phyloP scores from a whole-genome alignment of 2,113 vertebrate genomes.

The Ptilonorhynchus violaceus region DNA sequence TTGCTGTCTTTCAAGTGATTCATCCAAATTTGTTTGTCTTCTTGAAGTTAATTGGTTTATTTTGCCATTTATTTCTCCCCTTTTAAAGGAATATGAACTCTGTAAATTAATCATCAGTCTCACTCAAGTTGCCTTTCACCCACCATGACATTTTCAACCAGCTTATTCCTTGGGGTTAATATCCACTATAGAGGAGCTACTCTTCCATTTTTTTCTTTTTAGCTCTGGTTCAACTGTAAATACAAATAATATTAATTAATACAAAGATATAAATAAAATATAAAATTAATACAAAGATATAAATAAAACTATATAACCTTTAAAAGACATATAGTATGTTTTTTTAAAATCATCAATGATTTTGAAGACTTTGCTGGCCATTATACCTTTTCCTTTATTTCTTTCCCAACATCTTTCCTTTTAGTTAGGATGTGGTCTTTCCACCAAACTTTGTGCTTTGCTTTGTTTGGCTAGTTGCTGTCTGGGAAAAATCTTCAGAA shows the following conservation, averaged over 20 bases:
- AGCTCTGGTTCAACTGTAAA: neutral
- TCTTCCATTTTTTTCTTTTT: neutral
- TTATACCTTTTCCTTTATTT: neutral
- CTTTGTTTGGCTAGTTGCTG: neutral
- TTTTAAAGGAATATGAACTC: neutral
- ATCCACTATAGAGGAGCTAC: neutral
- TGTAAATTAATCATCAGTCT: neutral
- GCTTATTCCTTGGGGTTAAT: neutral
- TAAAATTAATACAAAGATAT: no score
- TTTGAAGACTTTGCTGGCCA: neutral
- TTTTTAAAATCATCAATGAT: neutral
- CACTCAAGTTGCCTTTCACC: neutral
- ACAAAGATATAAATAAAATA: no score
- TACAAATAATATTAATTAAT: no score
- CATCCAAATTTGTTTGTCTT: neutral
- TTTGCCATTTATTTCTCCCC: neutral
- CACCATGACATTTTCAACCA: neutral
- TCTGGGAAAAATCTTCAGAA: neutral
- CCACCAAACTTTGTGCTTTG: neutral
- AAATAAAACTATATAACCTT: neutral
- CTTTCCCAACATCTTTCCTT: neutral
- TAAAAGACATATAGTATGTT: neutral
- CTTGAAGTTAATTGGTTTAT: neutral
- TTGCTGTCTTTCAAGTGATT: neutral
- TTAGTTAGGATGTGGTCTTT: neutral